These are phyloP conservation scores for Indicator indicator DNA, from an alignment of 2,113 vertebrate species.

Conservation along the genomic window DNA sequence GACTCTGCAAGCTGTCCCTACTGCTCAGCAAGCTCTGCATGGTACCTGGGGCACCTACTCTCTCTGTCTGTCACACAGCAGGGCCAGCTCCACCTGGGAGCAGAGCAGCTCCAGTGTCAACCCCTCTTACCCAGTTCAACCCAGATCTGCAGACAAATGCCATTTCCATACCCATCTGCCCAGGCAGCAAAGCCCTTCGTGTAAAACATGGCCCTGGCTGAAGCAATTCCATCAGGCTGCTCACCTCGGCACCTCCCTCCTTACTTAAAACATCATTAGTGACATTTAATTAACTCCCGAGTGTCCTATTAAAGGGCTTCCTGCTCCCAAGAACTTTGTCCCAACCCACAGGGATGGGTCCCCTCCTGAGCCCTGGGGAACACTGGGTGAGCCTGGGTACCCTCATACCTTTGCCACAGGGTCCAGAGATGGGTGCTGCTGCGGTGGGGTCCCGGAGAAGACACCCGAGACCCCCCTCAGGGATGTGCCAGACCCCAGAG, in stretches of 20 bases:
- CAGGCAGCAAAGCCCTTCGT: neutral
- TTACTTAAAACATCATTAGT: neutral
- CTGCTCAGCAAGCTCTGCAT: neutral
- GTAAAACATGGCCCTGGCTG: neutral
- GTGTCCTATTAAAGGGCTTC: neutral
- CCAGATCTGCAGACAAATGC: neutral
- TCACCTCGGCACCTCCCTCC: neutral
- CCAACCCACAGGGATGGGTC: accelerated
- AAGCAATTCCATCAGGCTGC: neutral
- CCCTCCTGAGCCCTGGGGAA: neutral
- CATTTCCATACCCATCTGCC: neutral
- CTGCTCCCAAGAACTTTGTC: neutral
- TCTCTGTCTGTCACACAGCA: accelerated
- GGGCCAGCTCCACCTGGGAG: neutral
- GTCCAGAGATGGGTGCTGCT: accelerated
- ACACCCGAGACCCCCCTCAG: neutral
- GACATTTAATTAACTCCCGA: neutral
- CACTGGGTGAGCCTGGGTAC: accelerated
- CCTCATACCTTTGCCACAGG: neutral
- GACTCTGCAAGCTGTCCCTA: neutral
- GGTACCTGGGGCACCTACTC: neutral
- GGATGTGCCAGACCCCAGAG: neutral
- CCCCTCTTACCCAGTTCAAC: neutral
- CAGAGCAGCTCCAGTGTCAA: accelerated
- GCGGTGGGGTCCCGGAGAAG: accelerated